Evolutionary conservation across 2,113 vertebrate species (phyloP).

Genomic region (human (Homo sapiens)): DNA sequence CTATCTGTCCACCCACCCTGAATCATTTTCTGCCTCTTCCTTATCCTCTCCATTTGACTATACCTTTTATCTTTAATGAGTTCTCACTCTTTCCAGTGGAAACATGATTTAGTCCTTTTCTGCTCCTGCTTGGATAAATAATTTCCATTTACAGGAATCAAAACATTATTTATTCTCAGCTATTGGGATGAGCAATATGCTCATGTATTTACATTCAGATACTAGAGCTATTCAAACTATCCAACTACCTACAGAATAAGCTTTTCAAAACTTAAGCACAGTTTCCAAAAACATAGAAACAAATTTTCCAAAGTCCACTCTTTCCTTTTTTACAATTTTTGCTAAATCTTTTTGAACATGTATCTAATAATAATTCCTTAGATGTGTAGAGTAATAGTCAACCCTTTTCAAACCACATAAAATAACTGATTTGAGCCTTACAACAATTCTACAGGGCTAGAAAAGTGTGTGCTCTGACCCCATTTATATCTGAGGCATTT

Average conservation of each 20-base stretch:
- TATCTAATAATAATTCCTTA: not conserved
- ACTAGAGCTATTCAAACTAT: not conserved
- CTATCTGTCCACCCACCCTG: no score
- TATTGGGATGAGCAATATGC: not conserved
- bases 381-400: not conserved
- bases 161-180: not conserved
- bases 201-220: not conserved
- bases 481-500: not conserved
- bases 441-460: not conserved
- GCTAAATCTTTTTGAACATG: not conserved
- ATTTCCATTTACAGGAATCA: slow-evolving; percentile 7
- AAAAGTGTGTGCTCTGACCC: not conserved
- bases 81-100: not conserved
- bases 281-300: not conserved
- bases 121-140: not conserved
- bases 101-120: not conserved
- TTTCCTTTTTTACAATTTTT: not conserved
- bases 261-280: not conserved
- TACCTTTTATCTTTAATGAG: not conserved
- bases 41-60: not conserved
- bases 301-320: not conserved
- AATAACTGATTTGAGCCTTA: not conserved
- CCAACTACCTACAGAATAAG: not conserved
- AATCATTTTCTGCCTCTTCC: not conserved
- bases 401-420: not conserved